Base-by-base conservation (phyloP, 2,888 invertebrate species). In the Archaeoteleia sp. region DNA sequence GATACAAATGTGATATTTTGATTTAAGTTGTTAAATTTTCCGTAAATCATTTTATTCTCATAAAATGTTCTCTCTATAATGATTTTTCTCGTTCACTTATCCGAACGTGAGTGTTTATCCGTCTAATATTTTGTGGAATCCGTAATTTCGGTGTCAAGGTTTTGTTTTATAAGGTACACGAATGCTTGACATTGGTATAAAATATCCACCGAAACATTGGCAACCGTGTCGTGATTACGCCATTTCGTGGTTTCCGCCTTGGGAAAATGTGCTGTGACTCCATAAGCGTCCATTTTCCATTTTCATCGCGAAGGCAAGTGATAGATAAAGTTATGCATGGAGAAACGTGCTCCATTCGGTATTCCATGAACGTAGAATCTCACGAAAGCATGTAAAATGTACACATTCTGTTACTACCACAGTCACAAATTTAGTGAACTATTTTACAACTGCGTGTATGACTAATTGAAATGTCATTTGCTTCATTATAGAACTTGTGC, bases 321-420 rank as follows among this genome's bases (percentile, higher is more conserved):
- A 65, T 62, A 55, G 55, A 62, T 57, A 65, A 65, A 57, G 51
- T 65, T 65, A 65, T 65, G 57, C 57, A 53, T 57, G 45, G 57
- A 65, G 53, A 58, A 53, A 65, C 65, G 53, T 58, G 57, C 65
- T 45, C 20, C 27, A 58, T 58, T 65, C 42, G 46, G 40, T 46
- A 65, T 65, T 65, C 58, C 53, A 53, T 46, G 46, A 55, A 65
- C 58, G 57, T 58, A 45, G 29, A 34, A 65, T 46, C 27, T 53
- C 46, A 46, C 35, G 62, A 40, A 65, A 58, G 65, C 58, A 58
- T 66, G 48, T 65, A 40, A 58, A 65, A 46, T 39, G 63, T 51
- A 37, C 49, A 37, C 49, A 35, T 34, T 27, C 53, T 15, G 15
- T 13, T 42, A 40, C 15, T 25, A 10, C 29, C 29, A 40, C 34